Base-by-base conservation (phyloP, 2,797 vertebrate genomes). In the Sebastes alutus region DNA sequence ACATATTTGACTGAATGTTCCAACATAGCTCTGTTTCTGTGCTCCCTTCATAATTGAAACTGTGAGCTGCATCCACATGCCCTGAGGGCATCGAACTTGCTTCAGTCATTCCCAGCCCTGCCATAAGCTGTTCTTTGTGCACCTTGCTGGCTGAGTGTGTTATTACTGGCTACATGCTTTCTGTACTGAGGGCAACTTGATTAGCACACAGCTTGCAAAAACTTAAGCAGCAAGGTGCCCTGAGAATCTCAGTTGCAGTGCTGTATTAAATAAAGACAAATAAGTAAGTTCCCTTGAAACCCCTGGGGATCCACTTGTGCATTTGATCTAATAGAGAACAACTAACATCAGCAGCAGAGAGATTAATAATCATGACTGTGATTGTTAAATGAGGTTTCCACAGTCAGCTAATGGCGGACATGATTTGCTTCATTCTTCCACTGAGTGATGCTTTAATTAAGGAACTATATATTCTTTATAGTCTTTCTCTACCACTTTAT, bases 131-230 rank as follows among this genome's bases (percentile, higher is more conserved):
- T 78, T 78, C 46, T 76, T 62, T n/a, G 33, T 63, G 80, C 77
- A 75, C 83, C 77, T 84, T 22, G 65, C 72, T 61, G 71, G 35
- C 67, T 82, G 29, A 60, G 42, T n/a, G 35, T 59, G 35, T 77
- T 80, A 74, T 82, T 78, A 88, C 55, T 6, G 32, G 38, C 77
- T 75, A 42, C 79, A 68, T 59, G 73, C 55, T 60, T 54, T 78
- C 66, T 69, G 58, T 10, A 55, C 71, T 71, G 20, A 86, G 81
- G 80, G 77, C 65, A 66, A 85, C 82, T 90, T 80, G 78, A 83
- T 91, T 87, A 88, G 69, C 82, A 33, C 85, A 20, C 82, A 81
- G 86, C 78, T 70, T 81, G 82, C 33, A 75, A 87, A 87, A 81
- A 84, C 69, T 78, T 82, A 76, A 80, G 66, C 90, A 75, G 84